Percentiles rank a stretch among this genome's conserved stretches.
phyloP scores from a whole-genome alignment of 2,888 invertebrate genomes.

The Mythimna impura region DNA sequence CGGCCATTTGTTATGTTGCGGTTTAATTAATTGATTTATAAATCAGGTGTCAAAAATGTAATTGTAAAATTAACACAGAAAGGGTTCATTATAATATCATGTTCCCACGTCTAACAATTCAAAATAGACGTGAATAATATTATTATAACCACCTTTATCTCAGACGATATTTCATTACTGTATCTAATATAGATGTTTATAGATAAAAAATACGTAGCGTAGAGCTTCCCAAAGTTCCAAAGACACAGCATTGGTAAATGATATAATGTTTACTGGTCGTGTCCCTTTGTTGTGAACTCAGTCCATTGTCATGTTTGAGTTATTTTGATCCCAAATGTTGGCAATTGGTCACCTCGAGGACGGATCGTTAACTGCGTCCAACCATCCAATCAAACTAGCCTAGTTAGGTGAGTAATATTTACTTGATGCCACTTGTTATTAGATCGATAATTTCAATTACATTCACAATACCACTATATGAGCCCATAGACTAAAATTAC shows the following conservation, averaged over 20 bases:
- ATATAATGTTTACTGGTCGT: constrained; percentile 23
- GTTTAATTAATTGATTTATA: constrained; percentile 5
- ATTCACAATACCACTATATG: not conserved
- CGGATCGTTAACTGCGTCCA: constrained; percentile 5
- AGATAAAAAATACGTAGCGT: not conserved
- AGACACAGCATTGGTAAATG: constrained; percentile 5
- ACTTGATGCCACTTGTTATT: constrained; percentile 4
- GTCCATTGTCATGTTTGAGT: constrained; percentile 4
- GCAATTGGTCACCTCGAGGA: constrained; percentile 9
- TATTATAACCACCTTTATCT: constrained; percentile 23
- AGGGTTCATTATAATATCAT: constrained; percentile 13
- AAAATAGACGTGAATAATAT: constrained; percentile 34
- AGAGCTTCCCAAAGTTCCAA: constrained; percentile 2
- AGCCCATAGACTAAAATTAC: not conserved
- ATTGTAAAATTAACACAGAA: constrained; percentile 7
- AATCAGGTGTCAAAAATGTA: constrained; percentile 9
- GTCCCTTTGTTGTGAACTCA: constrained; percentile 24
- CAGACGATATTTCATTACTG: constrained; percentile 9
- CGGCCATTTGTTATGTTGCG: not conserved
- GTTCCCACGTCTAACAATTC: constrained; percentile 34
- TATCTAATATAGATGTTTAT: constrained; percentile 11
- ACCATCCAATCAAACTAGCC: constrained; percentile 5
- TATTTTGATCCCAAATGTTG: constrained; percentile 22
- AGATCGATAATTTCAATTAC: constrained; percentile 12
- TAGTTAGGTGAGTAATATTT: not conserved